Conservation (phyloP, 2,113 vertebrate species). For the Hiodon alosoides region DNA sequence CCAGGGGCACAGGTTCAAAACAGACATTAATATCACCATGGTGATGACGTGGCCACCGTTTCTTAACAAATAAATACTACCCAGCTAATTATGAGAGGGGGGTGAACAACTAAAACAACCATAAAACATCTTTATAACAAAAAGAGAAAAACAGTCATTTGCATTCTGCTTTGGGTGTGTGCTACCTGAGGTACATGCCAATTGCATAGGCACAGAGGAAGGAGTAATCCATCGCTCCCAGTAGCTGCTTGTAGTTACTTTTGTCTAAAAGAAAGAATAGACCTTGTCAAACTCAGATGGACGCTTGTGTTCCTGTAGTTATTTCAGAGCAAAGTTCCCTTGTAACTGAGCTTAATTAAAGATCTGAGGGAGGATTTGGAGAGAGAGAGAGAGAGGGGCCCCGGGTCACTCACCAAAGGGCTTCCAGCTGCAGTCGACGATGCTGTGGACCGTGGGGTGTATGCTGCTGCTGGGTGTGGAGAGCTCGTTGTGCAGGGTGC, state of each 20-base stretch:
- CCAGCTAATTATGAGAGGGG: not conserved
- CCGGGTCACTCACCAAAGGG: constrained; percentile 75
- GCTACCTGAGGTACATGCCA: constrained; percentile 94
- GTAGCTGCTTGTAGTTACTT: constrained; percentile 82
- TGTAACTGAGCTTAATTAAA: too few relatives aligned
- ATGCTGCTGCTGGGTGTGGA: constrained; percentile 27
- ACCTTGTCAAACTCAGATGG: not conserved
- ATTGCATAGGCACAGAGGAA: constrained; percentile 90
- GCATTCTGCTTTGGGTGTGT: constrained; percentile 12
- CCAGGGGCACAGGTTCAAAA: not conserved
- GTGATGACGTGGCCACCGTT: too few relatives aligned
- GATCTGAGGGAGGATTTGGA: not conserved
- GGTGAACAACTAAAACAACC: not conserved
- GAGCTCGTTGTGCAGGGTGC: constrained; percentile 53
- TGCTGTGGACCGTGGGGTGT: constrained; percentile 47
- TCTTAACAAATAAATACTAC: not conserved
- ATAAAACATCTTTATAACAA: not conserved
- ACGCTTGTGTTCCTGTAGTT: not conserved
- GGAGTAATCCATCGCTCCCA: constrained; percentile 86
- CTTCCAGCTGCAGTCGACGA: constrained; percentile 79
- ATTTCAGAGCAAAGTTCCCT: not conserved
- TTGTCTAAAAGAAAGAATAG: constrained; percentile 61
- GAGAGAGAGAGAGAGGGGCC: not conserved
- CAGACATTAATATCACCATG: too few relatives aligned
- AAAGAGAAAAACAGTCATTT: not conserved